phyloP scores from a whole-genome alignment of 53 echinoderm and acorn worm species.

The Echinometra lucunter region DNA sequence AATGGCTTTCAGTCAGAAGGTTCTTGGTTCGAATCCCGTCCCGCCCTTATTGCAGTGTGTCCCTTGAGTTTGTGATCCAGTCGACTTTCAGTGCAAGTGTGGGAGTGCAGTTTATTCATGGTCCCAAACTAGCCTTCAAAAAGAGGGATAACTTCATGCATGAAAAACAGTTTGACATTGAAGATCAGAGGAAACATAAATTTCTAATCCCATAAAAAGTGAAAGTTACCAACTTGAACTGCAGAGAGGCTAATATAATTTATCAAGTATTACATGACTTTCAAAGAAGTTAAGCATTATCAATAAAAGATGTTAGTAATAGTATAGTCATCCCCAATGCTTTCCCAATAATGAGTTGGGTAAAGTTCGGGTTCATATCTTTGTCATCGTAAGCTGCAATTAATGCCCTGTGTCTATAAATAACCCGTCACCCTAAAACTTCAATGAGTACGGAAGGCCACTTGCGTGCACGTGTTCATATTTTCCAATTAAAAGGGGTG shows the following conservation, averaged over 20 bases:
- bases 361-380: conserved; percentile 31
- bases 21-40: neutral
- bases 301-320: neutral
- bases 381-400: conserved; percentile 49
- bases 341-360: conserved; percentile 8
- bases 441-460: conserved; percentile 46
- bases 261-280: too few relatives aligned
- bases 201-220: too few relatives aligned
- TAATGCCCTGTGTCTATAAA: conserved; percentile 22
- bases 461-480: conserved; percentile 34
- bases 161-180: too few relatives aligned
- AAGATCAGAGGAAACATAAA: too few relatives aligned
- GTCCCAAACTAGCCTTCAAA: too few relatives aligned
- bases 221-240: too few relatives aligned
- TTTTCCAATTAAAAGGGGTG: conserved; percentile 42
- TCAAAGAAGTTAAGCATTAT: neutral
- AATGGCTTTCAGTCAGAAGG: neutral
- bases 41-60: too few relatives aligned
- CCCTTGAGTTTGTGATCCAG: too few relatives aligned
- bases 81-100: too few relatives aligned
- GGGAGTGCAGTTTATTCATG: too few relatives aligned
- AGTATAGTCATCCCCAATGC: neutral
- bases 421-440: conserved; percentile 7
- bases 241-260: too few relatives aligned
- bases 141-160: too few relatives aligned